These are phyloP conservation scores for Phenacoccus solenopsis DNA, from an alignment of 1,140 invertebrate species.

Conservation along the genomic window DNA sequence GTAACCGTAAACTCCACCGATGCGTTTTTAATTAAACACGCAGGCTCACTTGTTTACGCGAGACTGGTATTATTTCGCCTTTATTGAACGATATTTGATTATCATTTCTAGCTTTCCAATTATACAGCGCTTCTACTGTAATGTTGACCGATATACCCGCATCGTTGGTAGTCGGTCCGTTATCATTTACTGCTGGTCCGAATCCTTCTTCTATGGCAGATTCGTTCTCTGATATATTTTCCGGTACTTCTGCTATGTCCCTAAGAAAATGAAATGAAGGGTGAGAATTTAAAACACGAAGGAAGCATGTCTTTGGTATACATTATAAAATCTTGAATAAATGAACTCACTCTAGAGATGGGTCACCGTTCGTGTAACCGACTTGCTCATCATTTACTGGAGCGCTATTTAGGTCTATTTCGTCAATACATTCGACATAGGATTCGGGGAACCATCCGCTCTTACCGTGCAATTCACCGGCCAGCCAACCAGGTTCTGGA, in stretches of 20 bases:
- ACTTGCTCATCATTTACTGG: constrained; percentile 14
- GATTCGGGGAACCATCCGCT: constrained; percentile 97
- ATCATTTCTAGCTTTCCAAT: constrained; percentile 51
- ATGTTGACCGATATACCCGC: constrained; percentile 35
- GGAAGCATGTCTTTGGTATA: too few relatives aligned
- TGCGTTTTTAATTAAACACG: background rate
- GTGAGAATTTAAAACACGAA: too few relatives aligned
- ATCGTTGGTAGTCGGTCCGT: constrained; percentile 30
- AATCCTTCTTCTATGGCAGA: constrained; percentile 24
- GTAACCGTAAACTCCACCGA: background rate
- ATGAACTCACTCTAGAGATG: constrained; percentile 13
- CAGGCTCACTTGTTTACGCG: constrained; percentile 44
- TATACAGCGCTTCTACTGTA: constrained; percentile 45
- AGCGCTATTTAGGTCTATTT: constrained; percentile 8
- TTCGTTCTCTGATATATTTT: constrained; percentile 44
- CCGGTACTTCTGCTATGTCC: constrained; percentile 60
- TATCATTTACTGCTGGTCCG: constrained; percentile 21
- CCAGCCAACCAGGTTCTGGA: constrained; percentile 93
- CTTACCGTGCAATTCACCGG: constrained; percentile 74
- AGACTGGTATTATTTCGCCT: constrained; percentile 49
- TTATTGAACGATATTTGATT: constrained; percentile 54
- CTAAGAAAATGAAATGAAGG: constrained; percentile 33
- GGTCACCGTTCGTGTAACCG: background rate
- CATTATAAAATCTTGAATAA: too few relatives aligned
- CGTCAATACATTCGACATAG: constrained; percentile 75